Percentiles rank a stretch among this genome's conserved stretches.
Evolutionary conservation across 2,797 vertebrate species (phyloP).

Genomic region (Schizopygopsis malacanthus): DNA sequence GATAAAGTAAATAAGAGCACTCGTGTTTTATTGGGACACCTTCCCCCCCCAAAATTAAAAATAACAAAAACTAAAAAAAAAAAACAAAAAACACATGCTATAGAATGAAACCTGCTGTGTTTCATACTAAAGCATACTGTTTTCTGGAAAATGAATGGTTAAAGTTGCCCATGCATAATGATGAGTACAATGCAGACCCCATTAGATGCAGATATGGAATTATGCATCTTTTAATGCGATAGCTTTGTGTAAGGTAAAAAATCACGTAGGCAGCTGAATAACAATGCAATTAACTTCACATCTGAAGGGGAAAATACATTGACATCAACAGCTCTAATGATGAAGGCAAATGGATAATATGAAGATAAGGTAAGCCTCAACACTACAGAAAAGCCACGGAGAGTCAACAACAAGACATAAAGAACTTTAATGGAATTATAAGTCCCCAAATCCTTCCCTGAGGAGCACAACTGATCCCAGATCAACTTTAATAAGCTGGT

Average conservation of each 20-base stretch:
- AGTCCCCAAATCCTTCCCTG: constrained; percentile 33
- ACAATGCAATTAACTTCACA: constrained; percentile 39
- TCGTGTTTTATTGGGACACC: background rate
- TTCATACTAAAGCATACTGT: background rate
- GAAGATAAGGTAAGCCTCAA: constrained; percentile 38
- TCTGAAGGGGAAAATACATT: constrained; percentile 39
- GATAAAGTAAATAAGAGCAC: background rate
- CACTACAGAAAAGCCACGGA: constrained; percentile 16
- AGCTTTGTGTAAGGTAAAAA: constrained; percentile 20
- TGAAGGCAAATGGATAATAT: constrained; percentile 32
- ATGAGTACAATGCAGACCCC: constrained; percentile 6
- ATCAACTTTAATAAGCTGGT: constrained; percentile 25
- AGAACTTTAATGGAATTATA: constrained; percentile 40
- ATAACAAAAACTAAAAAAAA: too few species aligned
- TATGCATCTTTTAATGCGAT: constrained; percentile 31
- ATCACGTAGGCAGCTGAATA: constrained; percentile 11
- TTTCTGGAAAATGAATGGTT: background rate
- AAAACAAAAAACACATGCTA: too few species aligned
- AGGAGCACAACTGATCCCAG: constrained; percentile 34
- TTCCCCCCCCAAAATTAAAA: too few species aligned
- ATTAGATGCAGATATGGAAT: constrained; percentile 44
- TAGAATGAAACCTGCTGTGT: background rate
- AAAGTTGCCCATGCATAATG: constrained; percentile 26
- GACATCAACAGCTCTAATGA: constrained; percentile 38
- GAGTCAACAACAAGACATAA: constrained; percentile 42